Percentiles rank a stretch among this genome's conserved stretches.
phyloP scores from a whole-genome alignment of 2,888 invertebrate genomes.

The Cephus sareptanus region DNA sequence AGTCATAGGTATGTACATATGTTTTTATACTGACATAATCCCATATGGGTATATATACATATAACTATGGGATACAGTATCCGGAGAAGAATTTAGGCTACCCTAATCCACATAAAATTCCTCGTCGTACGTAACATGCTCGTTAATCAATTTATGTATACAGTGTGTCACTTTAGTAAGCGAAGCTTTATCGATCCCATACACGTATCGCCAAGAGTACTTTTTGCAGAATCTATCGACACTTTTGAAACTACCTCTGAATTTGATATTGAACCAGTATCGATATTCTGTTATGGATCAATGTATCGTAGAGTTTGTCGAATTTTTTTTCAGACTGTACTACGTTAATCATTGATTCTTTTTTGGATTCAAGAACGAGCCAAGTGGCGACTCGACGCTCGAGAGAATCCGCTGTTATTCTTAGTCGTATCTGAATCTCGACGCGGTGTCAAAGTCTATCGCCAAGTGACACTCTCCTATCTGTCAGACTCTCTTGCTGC shows the following conservation, averaged over 20 bases:
- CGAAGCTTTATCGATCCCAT: neutral
- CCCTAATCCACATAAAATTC: neutral
- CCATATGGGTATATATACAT: neutral
- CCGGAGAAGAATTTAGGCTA: neutral
- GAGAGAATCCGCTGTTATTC: neutral
- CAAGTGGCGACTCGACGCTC: neutral
- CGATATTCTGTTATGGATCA: neutral
- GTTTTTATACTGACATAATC: neutral
- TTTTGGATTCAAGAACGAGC: neutral
- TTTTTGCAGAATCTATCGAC: neutral
- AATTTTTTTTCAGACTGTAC: neutral
- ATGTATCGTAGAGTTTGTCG: neutral
- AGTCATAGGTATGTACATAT: neutral
- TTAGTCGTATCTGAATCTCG: neutral
- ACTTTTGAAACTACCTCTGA: neutral
- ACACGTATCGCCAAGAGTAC: neutral
- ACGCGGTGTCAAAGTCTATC: constrained; percentile 12
- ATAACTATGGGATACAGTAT: neutral
- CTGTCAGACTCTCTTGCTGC: constrained; percentile 9
- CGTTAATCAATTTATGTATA: neutral
- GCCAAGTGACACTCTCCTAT: neutral
- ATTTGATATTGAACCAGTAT: neutral
- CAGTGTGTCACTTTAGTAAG: neutral
- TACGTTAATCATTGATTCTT: neutral
- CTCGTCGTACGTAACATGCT: neutral